Conservation (phyloP, 2,113 vertebrate species). For the Sprattus sprattus region DNA sequence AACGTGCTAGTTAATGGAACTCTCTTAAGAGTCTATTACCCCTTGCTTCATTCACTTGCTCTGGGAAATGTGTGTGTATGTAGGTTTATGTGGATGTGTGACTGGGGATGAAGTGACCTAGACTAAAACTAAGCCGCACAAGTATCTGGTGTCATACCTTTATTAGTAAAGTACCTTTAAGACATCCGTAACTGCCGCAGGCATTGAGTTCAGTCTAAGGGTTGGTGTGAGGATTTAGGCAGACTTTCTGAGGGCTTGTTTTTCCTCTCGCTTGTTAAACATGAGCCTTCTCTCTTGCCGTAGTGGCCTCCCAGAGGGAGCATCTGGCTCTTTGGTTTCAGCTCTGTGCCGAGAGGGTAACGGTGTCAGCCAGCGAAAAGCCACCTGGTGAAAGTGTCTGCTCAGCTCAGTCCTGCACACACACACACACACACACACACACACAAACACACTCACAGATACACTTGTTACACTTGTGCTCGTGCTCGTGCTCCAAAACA, state of each 20-base stretch:
- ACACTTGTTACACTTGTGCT: too few relatives aligned
- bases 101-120: background rate
- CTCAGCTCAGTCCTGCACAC: constrained; percentile 15
- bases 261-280: constrained; percentile 58
- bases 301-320: constrained; percentile 43
- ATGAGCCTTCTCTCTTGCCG: constrained; percentile 54
- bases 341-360: constrained; percentile 42
- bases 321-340: constrained; percentile 56
- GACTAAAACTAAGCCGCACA: background rate
- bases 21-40: background rate
- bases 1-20: background rate
- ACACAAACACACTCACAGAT: background rate
- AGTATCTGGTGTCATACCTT: background rate
- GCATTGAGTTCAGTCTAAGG: background rate
- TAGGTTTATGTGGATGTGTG: background rate
- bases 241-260: background rate
- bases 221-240: background rate
- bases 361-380: constrained; percentile 44
- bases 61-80: background rate
- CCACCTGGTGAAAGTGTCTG: constrained; percentile 46
- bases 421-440: constrained; percentile 1
- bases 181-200: background rate
- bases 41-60: background rate
- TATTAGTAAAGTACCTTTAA: background rate
- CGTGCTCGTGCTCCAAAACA: too few relatives aligned